Base-by-base conservation (phyloP, 2,888 invertebrate genomes). In the Athalia rosae region DNA sequence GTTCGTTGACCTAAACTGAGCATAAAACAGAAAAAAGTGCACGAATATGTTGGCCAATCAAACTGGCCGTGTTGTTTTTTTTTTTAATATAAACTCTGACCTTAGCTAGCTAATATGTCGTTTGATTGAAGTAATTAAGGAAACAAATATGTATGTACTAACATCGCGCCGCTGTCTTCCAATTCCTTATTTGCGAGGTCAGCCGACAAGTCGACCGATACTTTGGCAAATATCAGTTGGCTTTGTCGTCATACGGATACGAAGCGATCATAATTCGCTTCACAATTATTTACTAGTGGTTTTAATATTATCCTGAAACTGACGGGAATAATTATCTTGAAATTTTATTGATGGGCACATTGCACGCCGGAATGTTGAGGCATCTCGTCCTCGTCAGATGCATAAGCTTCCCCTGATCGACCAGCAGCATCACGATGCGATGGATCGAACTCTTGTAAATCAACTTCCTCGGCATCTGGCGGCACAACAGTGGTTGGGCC, bases 391-490 rank as follows among this genome's bases (percentile, higher is more conserved):
- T 92, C 93, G 80, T 94, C 93, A 86, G 94, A 94, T 77, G 94
- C 94, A 86, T 96, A 95, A 0, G 94, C 95, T 86, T 95, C 95
- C 79, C 94, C 92, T 3, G 94, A 91, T 53, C 92, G 90, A 1
- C 78, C 74, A 6, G 88, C 83, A 43, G 89, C 86, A 58, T 88
- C 87, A 66, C 91, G 90, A 79, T 92, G 91, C 82, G 91, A 92
- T 0, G 94, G 93, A 81, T 95, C 94, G 83, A 94, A 95, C 79
- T 97, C 96, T 83, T 92, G 92, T 87, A 98, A 90, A 86, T 95
- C 94, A 0, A 96, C 97, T 89, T 98, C 97, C 88, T 97, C 97
- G 0, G 96, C 96, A 86, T 95, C 95, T 76, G 92, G 91, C 0
- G 97, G 96, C 92, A 95, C 93, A 28, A 91, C 92, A 87, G 95